Evolutionary conservation across 2,888 invertebrate species (phyloP), one percentile per base, ranked within the genome.

Genomic region (Augochlorella aurata): DNA sequence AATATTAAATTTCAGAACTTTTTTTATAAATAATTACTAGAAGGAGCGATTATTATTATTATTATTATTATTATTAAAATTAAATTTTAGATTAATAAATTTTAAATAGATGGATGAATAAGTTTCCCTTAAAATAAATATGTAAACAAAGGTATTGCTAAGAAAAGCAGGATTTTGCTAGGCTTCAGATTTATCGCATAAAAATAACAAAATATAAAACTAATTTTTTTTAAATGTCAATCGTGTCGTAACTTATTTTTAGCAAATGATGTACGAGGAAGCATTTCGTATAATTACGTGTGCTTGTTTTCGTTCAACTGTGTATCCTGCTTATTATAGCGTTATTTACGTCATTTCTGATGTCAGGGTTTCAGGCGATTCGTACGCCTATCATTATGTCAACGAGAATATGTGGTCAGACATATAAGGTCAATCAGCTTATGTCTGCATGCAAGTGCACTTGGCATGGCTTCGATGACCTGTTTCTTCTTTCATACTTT

Each of bases 401-500:
- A 83, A 71, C 67, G 63, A 58, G 66, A 49, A 72, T 68, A 77
- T 76, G 74, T 75, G 67, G 50, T 44, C 71, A 49, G 79, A 77
- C 71, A 77, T 83, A 80, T 82, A 83, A 86, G 88, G 87, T 83
- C 88, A 82, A 86, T 83, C 79, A 16, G 77, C 85, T 84, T 87
- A 78, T 80, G 79, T 47, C 61, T 72, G 65, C 74, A 76, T 44
- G 82, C 68, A 73, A 66, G 81, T 70, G 54, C 63, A 70, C 71
- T 65, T 71, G 66, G 84, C 82, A 84, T 70, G 88, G 84, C 86
- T 89, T 88, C 89, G 24, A 72, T 84, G 88, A 81, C 89, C 89
- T 67, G 81, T 67, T 87, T 89, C 79, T 70, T 73, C 75, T 80
- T 69, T 61, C 12, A 63, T 87, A 84, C 89, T 89, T 89, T 87